Evolutionary conservation across 2,797 vertebrate species (phyloP).

Genomic region (Geotrypetes seraphini): DNA sequence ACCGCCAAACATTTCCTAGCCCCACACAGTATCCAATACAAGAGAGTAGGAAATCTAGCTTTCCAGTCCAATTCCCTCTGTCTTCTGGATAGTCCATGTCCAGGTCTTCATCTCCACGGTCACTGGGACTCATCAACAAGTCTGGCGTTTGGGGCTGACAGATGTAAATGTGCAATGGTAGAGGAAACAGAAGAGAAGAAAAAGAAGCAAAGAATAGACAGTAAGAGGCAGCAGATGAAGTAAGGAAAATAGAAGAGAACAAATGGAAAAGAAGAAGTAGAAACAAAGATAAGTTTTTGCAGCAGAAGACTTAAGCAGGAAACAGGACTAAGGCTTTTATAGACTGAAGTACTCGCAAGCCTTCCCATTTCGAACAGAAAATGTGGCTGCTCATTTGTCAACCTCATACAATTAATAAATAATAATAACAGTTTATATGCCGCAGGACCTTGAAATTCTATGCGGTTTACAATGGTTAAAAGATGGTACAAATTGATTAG

Average conservation of each 20-base stretch:
- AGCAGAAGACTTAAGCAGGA: background rate
- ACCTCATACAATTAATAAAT: too few relatives aligned
- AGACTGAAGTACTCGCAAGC: too few relatives aligned
- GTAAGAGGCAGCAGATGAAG: too few relatives aligned
- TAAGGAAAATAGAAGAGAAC: background rate
- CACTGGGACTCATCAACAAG: conserved; percentile 61
- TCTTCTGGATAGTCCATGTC: conserved; percentile 48
- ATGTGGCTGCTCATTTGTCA: too few relatives aligned
- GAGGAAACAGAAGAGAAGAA: background rate
- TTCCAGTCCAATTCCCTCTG: conserved; percentile 65
- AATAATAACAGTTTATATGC: too few relatives aligned
- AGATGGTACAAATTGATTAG: too few relatives aligned
- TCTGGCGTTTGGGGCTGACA: conserved; percentile 51
- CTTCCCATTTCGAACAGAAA: too few relatives aligned
- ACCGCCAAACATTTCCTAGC: conserved; percentile 65
- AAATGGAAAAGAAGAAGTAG: background rate
- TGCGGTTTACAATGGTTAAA: too few relatives aligned
- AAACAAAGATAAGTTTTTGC: too few relatives aligned
- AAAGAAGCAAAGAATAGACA: background rate
- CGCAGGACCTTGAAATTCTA: too few relatives aligned
- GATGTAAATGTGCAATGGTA: background rate
- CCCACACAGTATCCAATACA: conserved; percentile 69
- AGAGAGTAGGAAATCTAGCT: conserved; percentile 65
- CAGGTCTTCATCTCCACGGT: conserved; percentile 52
- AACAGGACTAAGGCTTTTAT: too few relatives aligned